Percentiles rank a stretch among this genome's conserved stretches.
These are phyloP conservation scores for Takifugu bimaculatus DNA, from an alignment of 2,113 vertebrate genomes.

Conservation along the genomic window DNA sequence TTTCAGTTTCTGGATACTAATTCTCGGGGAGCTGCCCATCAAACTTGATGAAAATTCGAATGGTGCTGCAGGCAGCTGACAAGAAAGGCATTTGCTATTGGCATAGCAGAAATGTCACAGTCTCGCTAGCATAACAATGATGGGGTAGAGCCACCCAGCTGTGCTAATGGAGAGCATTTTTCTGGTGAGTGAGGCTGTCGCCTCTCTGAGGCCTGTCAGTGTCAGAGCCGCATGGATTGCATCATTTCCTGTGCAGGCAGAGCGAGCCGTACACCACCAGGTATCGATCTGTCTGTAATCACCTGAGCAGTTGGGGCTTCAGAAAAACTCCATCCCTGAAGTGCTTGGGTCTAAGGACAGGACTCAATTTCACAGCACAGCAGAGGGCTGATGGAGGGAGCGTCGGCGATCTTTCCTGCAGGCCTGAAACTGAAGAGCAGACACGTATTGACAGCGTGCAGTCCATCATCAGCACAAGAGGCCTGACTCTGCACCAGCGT, in stretches of 20 bases:
- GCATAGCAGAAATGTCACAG: conserved; percentile 65
- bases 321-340: conserved; percentile 71
- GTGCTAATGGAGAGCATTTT: conserved; percentile 67
- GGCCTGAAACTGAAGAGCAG: conserved; percentile 45
- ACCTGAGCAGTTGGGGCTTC: conserved; percentile 67
- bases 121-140: conserved; percentile 67
- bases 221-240: conserved; percentile 69
- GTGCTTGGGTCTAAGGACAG: conserved; percentile 65
- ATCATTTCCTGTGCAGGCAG: conserved; percentile 72
- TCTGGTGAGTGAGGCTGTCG: conserved; percentile 68
- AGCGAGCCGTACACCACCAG: conserved; percentile 53
- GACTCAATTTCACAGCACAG: conserved; percentile 57
- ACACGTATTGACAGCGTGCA: conserved; percentile 33
- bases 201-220: conserved; percentile 69
- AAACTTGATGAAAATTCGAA: conserved; percentile 69
- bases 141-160: conserved; percentile 54
- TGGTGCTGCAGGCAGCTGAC: conserved; percentile 55
- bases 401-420: conserved; percentile 52
- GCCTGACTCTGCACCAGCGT: conserved; percentile 18
- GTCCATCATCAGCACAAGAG: conserved; percentile 37
- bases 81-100: conserved; percentile 66
- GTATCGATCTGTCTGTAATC: conserved; percentile 75
- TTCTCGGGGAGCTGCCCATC: conserved; percentile 60
- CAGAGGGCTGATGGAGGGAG: conserved; percentile 32
- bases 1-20: conserved; percentile 56